phyloP scores from a whole-genome alignment of 1,140 invertebrate species.

The Theocolax elegans region DNA sequence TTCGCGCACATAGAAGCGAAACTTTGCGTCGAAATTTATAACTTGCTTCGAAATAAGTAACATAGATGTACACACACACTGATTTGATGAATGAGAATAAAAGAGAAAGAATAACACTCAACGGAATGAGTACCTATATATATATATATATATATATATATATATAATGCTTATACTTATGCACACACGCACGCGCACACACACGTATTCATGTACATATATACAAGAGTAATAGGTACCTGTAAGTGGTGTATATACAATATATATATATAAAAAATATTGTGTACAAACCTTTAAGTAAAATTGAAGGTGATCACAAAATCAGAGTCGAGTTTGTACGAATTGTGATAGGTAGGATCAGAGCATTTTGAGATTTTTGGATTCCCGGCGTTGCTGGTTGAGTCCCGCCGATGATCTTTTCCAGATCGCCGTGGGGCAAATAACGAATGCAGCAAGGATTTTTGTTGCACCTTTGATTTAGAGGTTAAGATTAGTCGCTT shows the following conservation, averaged over 20 bases:
- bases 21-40: slow-evolving; percentile 9
- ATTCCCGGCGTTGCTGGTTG: background rate
- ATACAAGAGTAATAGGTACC: no score
- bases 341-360: slow-evolving; percentile 2
- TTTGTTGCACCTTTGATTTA: background rate
- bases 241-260: no score
- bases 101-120: no score
- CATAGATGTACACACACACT: background rate
- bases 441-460: background rate
- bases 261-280: no score
- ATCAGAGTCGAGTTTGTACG: background rate
- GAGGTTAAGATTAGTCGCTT: background rate
- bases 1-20: background rate
- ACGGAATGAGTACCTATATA: background rate
- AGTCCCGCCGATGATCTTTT: background rate
- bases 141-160: no score
- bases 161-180: no score
- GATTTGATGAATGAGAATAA: no score
- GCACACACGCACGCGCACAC: no score
- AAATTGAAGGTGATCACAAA: slow-evolving; percentile 1
- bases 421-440: background rate
- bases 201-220: no score
- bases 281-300: background rate
- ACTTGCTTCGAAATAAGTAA: background rate
- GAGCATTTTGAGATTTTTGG: background rate